Evolutionary conservation across 1,140 invertebrate genomes (phyloP).

Genomic region (Trichonephila clavata): DNA sequence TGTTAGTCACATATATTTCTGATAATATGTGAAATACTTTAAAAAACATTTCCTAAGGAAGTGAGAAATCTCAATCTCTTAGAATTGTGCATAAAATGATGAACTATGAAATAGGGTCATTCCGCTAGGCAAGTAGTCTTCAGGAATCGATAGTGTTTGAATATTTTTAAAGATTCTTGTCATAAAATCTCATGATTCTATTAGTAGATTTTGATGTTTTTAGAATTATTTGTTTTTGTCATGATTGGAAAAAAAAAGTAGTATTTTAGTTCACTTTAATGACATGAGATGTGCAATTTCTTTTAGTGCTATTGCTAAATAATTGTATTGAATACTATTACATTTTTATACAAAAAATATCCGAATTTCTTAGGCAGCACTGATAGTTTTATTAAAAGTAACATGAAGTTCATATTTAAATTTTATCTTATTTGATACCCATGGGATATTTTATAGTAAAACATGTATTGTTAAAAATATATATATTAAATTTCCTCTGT

Average conservation of each 20-base stretch:
- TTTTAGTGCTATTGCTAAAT: neutral
- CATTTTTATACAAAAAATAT: neutral
- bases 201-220: neutral
- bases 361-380: neutral
- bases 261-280: neutral
- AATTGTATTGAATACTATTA: neutral
- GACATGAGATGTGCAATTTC: neutral
- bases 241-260: neutral
- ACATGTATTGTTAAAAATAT: neutral
- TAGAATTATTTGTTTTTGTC: constrained; percentile 8
- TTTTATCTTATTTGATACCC: neutral
- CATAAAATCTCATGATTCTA: neutral
- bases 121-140: neutral
- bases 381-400: neutral
- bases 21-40: neutral
- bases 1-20: neutral
- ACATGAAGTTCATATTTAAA: neutral
- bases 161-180: constrained; percentile 11
- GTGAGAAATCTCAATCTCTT: neutral
- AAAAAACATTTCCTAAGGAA: neutral
- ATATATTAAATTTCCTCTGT: too few relatives aligned
- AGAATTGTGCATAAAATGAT: neutral
- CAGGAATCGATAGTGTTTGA: neutral
- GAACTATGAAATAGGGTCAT: neutral
- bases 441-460: neutral